phyloP scores from a whole-genome alignment of 2,797 vertebrate species.

The Meda fulgida region DNA sequence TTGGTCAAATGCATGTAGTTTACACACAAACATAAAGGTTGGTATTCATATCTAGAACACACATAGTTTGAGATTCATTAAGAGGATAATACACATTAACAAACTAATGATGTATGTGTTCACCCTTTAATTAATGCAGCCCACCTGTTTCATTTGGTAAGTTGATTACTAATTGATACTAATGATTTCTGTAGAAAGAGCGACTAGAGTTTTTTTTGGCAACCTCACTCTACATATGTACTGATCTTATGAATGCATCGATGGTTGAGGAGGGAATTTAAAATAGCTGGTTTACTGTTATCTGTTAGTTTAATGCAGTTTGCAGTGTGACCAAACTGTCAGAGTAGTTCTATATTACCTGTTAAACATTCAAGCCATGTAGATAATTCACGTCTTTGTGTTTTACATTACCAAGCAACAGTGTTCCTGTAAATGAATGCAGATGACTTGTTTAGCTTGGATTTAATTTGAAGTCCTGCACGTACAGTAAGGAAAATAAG shows the following conservation, averaged over 20 bases:
- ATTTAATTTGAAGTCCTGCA: background rate
- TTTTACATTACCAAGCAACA: background rate
- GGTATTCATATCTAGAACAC: background rate
- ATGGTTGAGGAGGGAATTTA: background rate
- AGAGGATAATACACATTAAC: background rate
- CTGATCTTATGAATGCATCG: background rate
- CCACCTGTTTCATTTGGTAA: slow-evolving; percentile 87
- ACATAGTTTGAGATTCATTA: background rate
- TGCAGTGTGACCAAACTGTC: background rate
- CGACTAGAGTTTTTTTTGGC: background rate
- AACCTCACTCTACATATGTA: background rate
- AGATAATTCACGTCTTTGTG: slow-evolving; percentile 7
- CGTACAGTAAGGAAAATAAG: too few relatives aligned
- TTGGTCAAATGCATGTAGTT: slow-evolving; percentile 5
- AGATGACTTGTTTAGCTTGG: background rate
- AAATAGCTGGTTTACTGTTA: background rate
- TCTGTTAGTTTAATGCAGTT: background rate
- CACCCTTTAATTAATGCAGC: slow-evolving; percentile 84
- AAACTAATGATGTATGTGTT: slow-evolving; percentile 76
- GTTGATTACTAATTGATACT: slow-evolving; percentile 66
- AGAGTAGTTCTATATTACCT: background rate
- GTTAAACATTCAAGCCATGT: slow-evolving; percentile 11
- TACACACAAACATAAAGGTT: background rate
- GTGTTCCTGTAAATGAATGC: slow-evolving; percentile 7
- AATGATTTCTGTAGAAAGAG: slow-evolving; percentile 30